Evolutionary conservation across 2,113 vertebrate species (phyloP), one percentile per base, ranked within the genome.

Genomic region (human): DNA sequence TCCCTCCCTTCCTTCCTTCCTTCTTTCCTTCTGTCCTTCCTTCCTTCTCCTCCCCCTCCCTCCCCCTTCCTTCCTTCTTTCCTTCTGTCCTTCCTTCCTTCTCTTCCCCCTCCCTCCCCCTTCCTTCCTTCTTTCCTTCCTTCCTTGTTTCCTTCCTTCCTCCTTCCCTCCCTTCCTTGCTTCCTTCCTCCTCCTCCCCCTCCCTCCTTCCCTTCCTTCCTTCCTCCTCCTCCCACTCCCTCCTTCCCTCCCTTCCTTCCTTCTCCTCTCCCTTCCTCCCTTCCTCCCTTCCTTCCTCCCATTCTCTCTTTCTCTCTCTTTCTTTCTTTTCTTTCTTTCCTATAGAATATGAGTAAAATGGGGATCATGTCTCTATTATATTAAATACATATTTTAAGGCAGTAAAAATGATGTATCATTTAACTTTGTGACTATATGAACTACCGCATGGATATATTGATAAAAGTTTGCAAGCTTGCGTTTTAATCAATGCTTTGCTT

Each of bases 61-160:
- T 52, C 14, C 50, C 13, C 14, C 50, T 16, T 52, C 4, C 14
- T 52, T 16, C 50, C 14, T 52, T 1, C 48, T 3, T 23, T 45
- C 3, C 2, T 73, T 13, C 3, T 1, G 64, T 13, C 12, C 0
- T 23, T 17, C 16, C 12, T 55, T 17, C 16, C 12, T 55, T 8
- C n/a, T 40, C 43, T 6, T 45, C 7, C 45, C 0, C 50, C 1
- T 52, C 0, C 50, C 50, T 52, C 14, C 50, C 13, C 22, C 6
- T 57, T 1, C 27, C 10, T 11, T 50, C 27, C 3, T 50, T 18
- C 45, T 11, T 22, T 18, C 22, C 32, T 79, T 16, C 17, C 8
- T 8, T 38, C 7, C 18, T 20, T 7, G 38, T 3, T 38, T 38
- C 7, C 18, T 20, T 7, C 7, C 17, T 11, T 5, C 30, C 22